Base-by-base conservation (phyloP, 2,888 invertebrate genomes). In the Xylota sylvarum region DNA sequence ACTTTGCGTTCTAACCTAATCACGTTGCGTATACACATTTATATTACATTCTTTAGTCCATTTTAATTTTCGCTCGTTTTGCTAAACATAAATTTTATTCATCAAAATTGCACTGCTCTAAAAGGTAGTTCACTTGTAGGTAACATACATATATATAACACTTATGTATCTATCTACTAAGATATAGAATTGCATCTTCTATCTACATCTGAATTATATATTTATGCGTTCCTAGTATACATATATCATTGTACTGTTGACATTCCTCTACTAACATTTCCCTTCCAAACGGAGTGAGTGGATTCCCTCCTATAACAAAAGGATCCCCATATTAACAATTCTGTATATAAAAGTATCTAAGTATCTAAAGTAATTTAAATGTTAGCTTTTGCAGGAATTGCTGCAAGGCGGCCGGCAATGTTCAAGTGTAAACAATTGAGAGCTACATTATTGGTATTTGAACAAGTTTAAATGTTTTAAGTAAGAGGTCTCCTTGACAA, bases 271-370 rank as follows among this genome's bases (percentile, higher is more conserved):
- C 58, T 58, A 37, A 58, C 5, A 4, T 23, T n/a, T 60, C n/a
- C 23, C 27, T 43, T 40, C 40, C 60, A n/a, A 60, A 60, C 9
- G 60, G 60, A 60, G 60, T 60, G 40, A 60, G 60, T 60, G 40
- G 27, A 60, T 40, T 40, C 27, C 60, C 60, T 40, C 7, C 40
- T 7, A 60, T 40, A 60, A 9, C 60, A 60, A 60, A 43, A 23
- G n/a, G 12, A 60, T 60, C 60, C 60, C 40, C n/a, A 40, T 60
- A 60, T 23, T 60, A 40, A 23, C 23, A 58, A 58, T 12, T 58
- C 17, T 17, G n/a, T 12, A n/a, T 43, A 30, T 43, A 0, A 5
- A 46, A 30, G 17, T 48, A 17, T 4, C 32, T 17, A 46, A 46
- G 19, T 60, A 60, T 64, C 14, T 46, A 0, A 12, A 58, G 4